Evolutionary conservation across 2,888 invertebrate genomes (phyloP), one percentile per base, ranked within the genome.

Genomic region (Stenodema calcarata): DNA sequence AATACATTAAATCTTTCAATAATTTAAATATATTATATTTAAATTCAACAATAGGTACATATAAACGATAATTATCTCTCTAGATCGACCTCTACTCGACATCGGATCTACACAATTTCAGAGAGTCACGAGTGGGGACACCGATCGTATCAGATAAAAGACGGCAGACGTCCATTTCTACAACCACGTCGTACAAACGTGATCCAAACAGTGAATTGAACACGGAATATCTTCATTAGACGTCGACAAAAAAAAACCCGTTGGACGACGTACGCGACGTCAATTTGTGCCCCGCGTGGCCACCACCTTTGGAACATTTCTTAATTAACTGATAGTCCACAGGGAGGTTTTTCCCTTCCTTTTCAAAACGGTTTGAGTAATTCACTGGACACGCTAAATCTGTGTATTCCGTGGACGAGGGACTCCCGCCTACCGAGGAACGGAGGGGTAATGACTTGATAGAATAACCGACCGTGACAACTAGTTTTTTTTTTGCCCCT

Each of bases 311-410:
- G 50, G 50, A 16, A 50, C 80, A 50, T 41, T 75, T 75, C 73
- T 75, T 80, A 80, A 80, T 80, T 80, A 80, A 80, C 44, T 80
- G 80, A 80, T 23, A 80, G 54, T 47, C 50, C 44, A 16, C 23
- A 80, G 44, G 28, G 28, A 23, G 44, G n/a, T 50, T 54, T 14
- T 47, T 80, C 23, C 62, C n/a, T 14, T 12, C 47, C 62, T 11
- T 9, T 35, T 35, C 4, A 62, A 62, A 62, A 62, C 62, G 0
- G 62, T 62, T 62, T 11, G 62, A 54, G 30, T 47, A 78, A 80
- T 80, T 80, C 44, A 28, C 28, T 27, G 44, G 54, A 80, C 80
- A 80, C 80, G 80, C 80, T 80, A 80, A 80, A 80, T 80, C 80
- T 50, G 44, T 50, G 80, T 80, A 80, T 50, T 80, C 50, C 80